These are phyloP conservation scores for Limanda limanda DNA, from an alignment of 2,113 vertebrate species.

Conservation along the genomic window DNA sequence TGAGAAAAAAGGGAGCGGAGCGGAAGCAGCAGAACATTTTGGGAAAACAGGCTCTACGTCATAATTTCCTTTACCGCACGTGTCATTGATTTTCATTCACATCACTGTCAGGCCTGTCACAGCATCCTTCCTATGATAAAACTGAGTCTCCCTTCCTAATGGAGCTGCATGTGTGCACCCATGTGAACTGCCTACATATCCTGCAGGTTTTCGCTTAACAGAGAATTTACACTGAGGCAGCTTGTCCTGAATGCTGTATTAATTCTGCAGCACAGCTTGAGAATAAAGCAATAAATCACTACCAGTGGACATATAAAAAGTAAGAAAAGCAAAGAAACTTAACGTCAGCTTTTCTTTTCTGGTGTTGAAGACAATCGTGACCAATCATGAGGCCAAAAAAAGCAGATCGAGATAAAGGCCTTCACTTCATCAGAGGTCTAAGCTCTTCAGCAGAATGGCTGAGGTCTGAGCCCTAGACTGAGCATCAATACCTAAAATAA, in stretches of 20 bases:
- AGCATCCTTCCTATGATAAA: constrained; percentile 48
- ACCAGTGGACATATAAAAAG: not conserved
- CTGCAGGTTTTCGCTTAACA: constrained; percentile 12
- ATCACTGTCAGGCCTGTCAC: constrained; percentile 53
- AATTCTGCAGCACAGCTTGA: not conserved
- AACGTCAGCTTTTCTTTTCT: not conserved
- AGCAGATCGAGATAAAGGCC: no score
- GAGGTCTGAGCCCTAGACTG: no score
- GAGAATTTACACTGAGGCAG: constrained; percentile 16
- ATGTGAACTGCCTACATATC: constrained; percentile 29
- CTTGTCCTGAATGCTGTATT: constrained; percentile 8
- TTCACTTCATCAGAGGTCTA: not conserved
- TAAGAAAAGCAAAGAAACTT: not conserved
- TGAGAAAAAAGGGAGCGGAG: not conserved
- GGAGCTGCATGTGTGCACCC: constrained; percentile 11
- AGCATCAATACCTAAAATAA: no score
- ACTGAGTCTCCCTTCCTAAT: constrained; percentile 40
- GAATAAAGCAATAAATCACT: not conserved
- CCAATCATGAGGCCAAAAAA: no score
- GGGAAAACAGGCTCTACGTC: not conserved
- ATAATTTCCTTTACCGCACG: constrained; percentile 47
- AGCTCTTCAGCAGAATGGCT: not conserved
- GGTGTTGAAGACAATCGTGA: not conserved
- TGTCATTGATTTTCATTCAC: constrained; percentile 54
- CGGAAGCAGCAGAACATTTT: constrained; percentile 6